Conservation (phyloP, 1,140 invertebrate species). For the Pissodes strobi region DNA sequence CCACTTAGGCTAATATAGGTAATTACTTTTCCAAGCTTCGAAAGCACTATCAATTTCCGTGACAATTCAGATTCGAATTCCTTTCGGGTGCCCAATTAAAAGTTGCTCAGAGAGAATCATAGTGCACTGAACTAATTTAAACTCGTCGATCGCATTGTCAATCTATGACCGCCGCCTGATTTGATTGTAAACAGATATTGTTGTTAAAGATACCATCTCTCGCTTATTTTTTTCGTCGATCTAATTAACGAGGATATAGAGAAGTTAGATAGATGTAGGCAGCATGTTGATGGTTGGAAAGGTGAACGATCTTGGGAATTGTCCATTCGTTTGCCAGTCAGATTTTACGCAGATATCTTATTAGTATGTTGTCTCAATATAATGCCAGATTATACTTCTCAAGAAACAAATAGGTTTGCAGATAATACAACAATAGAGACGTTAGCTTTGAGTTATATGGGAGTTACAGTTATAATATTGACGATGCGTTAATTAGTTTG, state of each 20-base stretch:
- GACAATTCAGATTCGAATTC: background rate
- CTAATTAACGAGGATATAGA: conserved; percentile 13
- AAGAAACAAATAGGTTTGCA: too few relatives aligned
- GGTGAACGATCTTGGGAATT: conserved; percentile 14
- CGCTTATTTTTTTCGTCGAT: conserved; percentile 9
- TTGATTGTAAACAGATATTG: conserved; percentile 31
- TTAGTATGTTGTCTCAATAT: background rate
- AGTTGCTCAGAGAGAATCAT: conserved; percentile 13
- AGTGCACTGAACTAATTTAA: conserved; percentile 31
- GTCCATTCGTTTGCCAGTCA: background rate
- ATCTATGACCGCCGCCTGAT: conserved; percentile 9
- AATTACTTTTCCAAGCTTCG: too few relatives aligned
- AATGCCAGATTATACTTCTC: background rate
- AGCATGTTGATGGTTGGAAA: conserved; percentile 1
- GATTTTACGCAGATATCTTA: background rate
- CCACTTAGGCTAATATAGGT: too few relatives aligned
- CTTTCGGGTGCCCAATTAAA: background rate
- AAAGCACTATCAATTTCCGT: background rate
- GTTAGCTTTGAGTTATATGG: too few relatives aligned
- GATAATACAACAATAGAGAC: too few relatives aligned
- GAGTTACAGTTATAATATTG: too few relatives aligned
- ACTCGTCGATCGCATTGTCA: conserved; percentile 20
- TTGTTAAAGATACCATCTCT: conserved; percentile 10
- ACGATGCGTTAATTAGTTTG: too few relatives aligned
- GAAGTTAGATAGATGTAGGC: background rate